These are phyloP conservation scores for Andrena cerasifolii DNA, from an alignment of 1,140 invertebrate genomes.

Conservation along the genomic window DNA sequence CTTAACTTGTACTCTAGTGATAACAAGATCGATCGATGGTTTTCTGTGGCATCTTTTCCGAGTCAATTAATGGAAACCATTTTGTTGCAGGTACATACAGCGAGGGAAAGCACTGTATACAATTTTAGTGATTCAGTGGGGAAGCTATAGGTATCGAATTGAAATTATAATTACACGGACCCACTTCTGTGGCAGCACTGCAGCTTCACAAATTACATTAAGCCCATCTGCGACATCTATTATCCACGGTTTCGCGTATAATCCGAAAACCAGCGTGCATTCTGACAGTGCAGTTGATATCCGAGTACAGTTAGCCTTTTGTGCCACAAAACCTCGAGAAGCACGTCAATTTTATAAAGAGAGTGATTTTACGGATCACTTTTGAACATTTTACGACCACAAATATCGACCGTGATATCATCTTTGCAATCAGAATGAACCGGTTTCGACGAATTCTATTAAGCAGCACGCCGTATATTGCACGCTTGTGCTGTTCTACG, in stretches of 20 bases:
- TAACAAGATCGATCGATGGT: too few species aligned
- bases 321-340: too few species aligned
- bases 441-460: conserved; percentile 16
- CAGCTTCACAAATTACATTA: neutral
- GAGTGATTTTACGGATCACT: too few species aligned
- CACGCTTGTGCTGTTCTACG: too few species aligned
- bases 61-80: neutral
- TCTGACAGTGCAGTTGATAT: too few species aligned
- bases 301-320: too few species aligned
- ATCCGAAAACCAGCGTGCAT: neutral
- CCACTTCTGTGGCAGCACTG: neutral
- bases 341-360: too few species aligned
- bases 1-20: too few species aligned
- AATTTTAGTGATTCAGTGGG: neutral
- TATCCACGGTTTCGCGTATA: neutral
- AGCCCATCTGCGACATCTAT: neutral
- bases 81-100: neutral
- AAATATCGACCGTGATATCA: conserved; percentile 26
- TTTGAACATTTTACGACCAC: neutral
- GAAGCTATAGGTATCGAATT: neutral
- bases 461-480: too few species aligned
- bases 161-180: neutral
- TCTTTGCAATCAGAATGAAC: conserved; percentile 32
- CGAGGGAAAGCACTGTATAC: too few species aligned
- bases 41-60: neutral